phyloP scores from a whole-genome alignment of 2,113 vertebrate species.

The Andinoacara biseriatus region DNA sequence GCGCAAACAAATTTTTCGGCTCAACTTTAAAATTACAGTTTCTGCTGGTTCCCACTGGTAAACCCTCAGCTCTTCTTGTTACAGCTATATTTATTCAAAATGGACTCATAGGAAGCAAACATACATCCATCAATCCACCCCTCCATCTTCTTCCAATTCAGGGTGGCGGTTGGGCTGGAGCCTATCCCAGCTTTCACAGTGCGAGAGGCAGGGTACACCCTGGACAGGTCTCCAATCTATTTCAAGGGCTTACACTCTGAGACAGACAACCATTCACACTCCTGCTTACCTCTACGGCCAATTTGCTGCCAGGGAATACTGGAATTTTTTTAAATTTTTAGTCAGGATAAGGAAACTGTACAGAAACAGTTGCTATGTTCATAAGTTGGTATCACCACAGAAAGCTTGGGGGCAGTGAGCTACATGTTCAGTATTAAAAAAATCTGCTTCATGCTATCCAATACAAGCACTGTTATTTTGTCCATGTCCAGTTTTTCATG shows the following conservation, averaged over 20 bases:
- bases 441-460: slow-evolving; percentile 4
- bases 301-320: neutral
- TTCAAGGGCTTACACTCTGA: neutral
- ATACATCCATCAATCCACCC: neutral
- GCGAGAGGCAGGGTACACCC: neutral
- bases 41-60: neutral
- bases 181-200: neutral
- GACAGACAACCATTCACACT: neutral
- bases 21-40: neutral
- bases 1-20: neutral
- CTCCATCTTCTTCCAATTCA: neutral
- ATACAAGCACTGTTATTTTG: neutral
- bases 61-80: neutral
- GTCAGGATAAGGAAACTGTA: neutral
- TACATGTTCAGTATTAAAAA: neutral
- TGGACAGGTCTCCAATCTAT: no score
- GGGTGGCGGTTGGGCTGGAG: neutral
- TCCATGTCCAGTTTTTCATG: neutral
- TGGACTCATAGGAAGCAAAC: neutral
- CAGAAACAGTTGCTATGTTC: neutral
- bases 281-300: neutral
- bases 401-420: neutral
- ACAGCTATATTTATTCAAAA: neutral
- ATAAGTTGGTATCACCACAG: neutral
- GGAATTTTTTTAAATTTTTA: neutral